Conservation (phyloP, 2,797 vertebrate genomes). For the Tadarida brasiliensis region DNA sequence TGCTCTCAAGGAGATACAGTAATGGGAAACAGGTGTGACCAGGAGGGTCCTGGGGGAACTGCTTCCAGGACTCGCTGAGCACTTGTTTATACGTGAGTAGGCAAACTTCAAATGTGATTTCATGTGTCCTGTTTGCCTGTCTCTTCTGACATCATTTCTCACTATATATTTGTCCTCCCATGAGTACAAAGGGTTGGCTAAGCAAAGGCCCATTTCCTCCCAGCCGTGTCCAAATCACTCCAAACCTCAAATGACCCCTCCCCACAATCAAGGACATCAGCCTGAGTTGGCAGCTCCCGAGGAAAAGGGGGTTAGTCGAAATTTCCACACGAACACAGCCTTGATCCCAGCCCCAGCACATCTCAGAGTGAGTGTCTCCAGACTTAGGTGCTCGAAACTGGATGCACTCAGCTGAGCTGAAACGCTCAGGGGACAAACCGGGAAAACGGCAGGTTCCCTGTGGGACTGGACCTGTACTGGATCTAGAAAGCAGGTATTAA, state of each 20-base stretch:
- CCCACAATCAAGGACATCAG: neutral
- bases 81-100: neutral
- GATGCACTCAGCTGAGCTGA: neutral
- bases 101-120: neutral
- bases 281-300: neutral
- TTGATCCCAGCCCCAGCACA: neutral
- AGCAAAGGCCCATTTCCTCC: neutral
- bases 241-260: neutral
- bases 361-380: neutral
- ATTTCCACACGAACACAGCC: neutral
- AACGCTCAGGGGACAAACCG: neutral
- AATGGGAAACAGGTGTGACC: constrained; percentile 70
- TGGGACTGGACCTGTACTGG: neutral
- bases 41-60: neutral
- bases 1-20: constrained; percentile 8
- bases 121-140: neutral
- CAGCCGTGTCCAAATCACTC: neutral
- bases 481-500: neutral
- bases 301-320: neutral
- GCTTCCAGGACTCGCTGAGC: constrained; percentile 40
- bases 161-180: neutral
- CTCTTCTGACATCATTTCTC: neutral
- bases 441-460: neutral
- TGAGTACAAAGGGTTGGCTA: neutral
- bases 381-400: neutral